A percentile compares a stretch with the other conserved stretches of the same genome.
phyloP scores from a whole-genome alignment of 2,888 invertebrate genomes.

The Synanthedon tipuliformis region DNA sequence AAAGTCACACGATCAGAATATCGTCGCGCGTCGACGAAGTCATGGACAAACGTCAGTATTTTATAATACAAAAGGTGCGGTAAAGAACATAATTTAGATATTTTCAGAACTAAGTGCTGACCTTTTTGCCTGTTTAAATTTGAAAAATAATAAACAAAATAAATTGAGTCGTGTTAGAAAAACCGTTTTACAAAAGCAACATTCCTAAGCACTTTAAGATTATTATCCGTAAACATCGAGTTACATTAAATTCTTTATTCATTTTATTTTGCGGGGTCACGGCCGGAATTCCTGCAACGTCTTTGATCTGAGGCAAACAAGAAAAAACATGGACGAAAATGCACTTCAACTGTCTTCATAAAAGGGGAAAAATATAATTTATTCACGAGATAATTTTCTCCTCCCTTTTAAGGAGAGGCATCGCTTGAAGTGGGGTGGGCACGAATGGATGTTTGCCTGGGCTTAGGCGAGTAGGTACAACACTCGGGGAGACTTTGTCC shows the following conservation, averaged over 20 bases:
- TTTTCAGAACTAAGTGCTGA: too few relatives aligned
- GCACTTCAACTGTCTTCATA: conserved; percentile 68
- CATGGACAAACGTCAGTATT: too few relatives aligned
- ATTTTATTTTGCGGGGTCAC: conserved; percentile 60
- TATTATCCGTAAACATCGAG: conserved; percentile 61
- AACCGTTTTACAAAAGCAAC: conserved; percentile 43
- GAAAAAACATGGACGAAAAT: conserved; percentile 61
- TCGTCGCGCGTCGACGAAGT: too few relatives aligned
- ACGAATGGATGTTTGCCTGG: conserved; percentile 54
- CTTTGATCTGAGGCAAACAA: conserved; percentile 61
- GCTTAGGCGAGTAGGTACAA: conserved; percentile 13
- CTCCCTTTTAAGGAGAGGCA: conserved; percentile 53
- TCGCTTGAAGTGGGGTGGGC: conserved; percentile 49
- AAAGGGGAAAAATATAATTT: conserved; percentile 67
- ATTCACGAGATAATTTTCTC: conserved; percentile 70
- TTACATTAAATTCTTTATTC: conserved; percentile 65
- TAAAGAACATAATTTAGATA: too few relatives aligned
- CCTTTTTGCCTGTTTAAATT: conserved; percentile 11
- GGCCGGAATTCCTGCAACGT: conserved; percentile 54
- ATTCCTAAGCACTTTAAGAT: conserved; percentile 54
- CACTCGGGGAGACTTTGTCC: conserved; percentile 25
- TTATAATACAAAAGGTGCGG: too few relatives aligned
- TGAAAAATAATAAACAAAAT: conserved; percentile 24
- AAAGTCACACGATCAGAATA: too few relatives aligned
- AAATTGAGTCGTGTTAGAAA: conserved; percentile 52